phyloP scores from a whole-genome alignment of 2,797 vertebrate genomes.

The Cirrhinus mrigala region DNA sequence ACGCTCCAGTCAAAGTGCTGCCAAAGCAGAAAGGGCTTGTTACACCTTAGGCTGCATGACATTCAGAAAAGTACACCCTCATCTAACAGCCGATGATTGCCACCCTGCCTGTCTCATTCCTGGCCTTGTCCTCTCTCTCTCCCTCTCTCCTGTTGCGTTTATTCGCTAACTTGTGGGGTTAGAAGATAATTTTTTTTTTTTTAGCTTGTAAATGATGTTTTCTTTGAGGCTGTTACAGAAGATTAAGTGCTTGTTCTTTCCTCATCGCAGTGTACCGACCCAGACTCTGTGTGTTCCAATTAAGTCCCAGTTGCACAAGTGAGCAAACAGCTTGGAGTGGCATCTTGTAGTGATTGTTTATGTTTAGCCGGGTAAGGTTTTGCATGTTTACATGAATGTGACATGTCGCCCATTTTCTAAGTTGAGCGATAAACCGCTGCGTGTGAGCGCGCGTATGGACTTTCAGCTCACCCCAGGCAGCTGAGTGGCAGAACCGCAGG shows the following conservation, averaged over 20 bases:
- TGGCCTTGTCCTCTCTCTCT: slow-evolving; percentile 11
- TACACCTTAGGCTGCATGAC: slow-evolving; percentile 54
- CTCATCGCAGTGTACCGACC: slow-evolving; percentile 20
- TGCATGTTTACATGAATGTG: slow-evolving; percentile 65
- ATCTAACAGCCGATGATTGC: slow-evolving; percentile 31
- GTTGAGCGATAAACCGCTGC: slow-evolving; percentile 19
- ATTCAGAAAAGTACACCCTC: slow-evolving; percentile 48
- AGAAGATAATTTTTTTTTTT: neutral
- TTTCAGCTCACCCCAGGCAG: slow-evolving; percentile 69
- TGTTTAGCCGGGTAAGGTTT: slow-evolving; percentile 29
- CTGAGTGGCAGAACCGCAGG: slow-evolving; percentile 71
- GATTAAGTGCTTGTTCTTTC: slow-evolving; percentile 54
- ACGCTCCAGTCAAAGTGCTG: slow-evolving; percentile 21
- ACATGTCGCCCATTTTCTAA: slow-evolving; percentile 50
- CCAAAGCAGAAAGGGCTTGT: slow-evolving; percentile 65
- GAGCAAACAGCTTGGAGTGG: slow-evolving; percentile 36
- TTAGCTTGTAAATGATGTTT: slow-evolving; percentile 32
- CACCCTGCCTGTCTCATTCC: slow-evolving; percentile 33
- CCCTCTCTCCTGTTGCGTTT: slow-evolving; percentile 31
- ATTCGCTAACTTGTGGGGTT: slow-evolving; percentile 25
- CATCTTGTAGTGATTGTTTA: slow-evolving; percentile 36
- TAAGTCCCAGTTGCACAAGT: slow-evolving; percentile 45
- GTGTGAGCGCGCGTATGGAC: slow-evolving; percentile 4
- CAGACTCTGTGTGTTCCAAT: slow-evolving; percentile 44
- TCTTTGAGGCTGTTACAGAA: slow-evolving; percentile 45